Evolutionary conservation across 2,797 vertebrate genomes (phyloP).

Genomic region (Sebastes hubbsi): DNA sequence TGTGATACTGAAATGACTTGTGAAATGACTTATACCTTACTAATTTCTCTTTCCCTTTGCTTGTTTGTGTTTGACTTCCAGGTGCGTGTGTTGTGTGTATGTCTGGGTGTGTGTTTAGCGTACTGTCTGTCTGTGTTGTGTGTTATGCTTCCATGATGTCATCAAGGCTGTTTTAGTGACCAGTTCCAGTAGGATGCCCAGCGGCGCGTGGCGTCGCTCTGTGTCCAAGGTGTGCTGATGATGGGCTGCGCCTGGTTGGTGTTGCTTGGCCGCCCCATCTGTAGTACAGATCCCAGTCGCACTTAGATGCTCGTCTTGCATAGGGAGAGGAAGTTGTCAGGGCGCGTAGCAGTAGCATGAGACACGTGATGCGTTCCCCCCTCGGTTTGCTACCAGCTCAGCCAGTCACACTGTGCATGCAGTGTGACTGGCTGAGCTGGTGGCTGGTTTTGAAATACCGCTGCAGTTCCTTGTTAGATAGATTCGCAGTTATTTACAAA

Average conservation of each 20-base stretch:
- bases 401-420: conserved; percentile 18
- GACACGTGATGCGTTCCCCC: neutral
- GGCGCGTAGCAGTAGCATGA: neutral
- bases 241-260: conserved; percentile 97
- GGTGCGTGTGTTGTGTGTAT: conserved; percentile 65
- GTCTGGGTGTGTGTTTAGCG: conserved; percentile 46
- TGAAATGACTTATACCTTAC: conserved; percentile 21
- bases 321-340: conserved; percentile 19
- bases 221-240: conserved; percentile 85
- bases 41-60: conserved; percentile 54
- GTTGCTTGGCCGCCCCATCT: conserved; percentile 97
- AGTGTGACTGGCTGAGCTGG: conserved; percentile 15
- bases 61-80: conserved; percentile 64
- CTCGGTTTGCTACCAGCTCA: conserved; percentile 51
- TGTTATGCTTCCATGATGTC: conserved; percentile 76
- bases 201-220: conserved; percentile 70
- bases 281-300: conserved; percentile 80
- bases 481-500: neutral
- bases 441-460: neutral
- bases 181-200: conserved; percentile 73
- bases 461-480: neutral
- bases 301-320: conserved; percentile 43
- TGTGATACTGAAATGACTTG: neutral
- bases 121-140: conserved; percentile 54
- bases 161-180: conserved; percentile 79